These are phyloP conservation scores for Lapara coniferarum DNA, from an alignment of 2,888 invertebrate genomes.

Conservation along the genomic window DNA sequence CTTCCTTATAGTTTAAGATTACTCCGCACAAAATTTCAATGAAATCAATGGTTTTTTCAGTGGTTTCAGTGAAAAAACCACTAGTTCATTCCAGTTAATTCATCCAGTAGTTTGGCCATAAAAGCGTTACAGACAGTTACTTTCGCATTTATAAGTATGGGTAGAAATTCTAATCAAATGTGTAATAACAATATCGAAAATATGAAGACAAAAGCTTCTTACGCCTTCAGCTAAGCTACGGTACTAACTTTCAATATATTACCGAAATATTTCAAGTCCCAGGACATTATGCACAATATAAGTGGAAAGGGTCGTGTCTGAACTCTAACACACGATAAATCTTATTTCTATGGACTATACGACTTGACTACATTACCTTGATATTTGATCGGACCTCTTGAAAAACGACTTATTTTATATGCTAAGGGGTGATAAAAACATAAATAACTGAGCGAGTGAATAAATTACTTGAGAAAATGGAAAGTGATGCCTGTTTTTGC, in stretches of 20 bases:
- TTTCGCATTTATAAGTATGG: too few species aligned
- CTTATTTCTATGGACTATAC: conserved; percentile 33
- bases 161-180: too few species aligned
- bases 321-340: conserved; percentile 36
- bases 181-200: too few species aligned
- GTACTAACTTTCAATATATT: conserved; percentile 9
- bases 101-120: too few species aligned
- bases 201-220: neutral
- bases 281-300: conserved; percentile 32
- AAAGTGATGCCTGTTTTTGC: too few species aligned
- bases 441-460: conserved; percentile 14
- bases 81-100: too few species aligned
- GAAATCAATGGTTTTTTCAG: too few species aligned
- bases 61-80: too few species aligned
- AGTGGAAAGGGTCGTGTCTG: conserved; percentile 34
- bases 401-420: conserved; percentile 23
- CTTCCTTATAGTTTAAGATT: too few species aligned
- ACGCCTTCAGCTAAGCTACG: neutral
- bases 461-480: conserved; percentile 5
- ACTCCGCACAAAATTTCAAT: too few species aligned
- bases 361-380: conserved; percentile 23
- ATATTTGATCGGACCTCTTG: conserved; percentile 26
- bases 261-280: conserved; percentile 24
- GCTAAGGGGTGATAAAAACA: neutral
- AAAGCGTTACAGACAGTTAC: too few species aligned